Evolutionary conservation across 2,888 invertebrate species (phyloP), one percentile per base, ranked within the genome.

Genomic region (Pyrrhosoma nymphula): DNA sequence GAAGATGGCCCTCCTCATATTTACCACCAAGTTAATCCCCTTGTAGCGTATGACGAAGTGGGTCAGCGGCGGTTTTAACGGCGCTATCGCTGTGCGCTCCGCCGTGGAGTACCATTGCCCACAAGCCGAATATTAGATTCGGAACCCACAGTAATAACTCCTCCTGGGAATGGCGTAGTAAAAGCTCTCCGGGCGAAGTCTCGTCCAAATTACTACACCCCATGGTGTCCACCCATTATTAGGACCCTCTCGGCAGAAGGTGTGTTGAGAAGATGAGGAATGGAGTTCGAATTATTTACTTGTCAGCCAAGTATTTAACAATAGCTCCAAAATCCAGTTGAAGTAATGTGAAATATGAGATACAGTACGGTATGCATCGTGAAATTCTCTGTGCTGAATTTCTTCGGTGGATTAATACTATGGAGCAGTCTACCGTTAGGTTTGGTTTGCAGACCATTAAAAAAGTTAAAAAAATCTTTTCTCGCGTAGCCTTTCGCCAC

Each of bases 41-140:
- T 69, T 47, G 39, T 23, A 93, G 93, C 93, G 69, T 47, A 93
- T 93, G 93, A 93, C 93, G 93, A 93, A 93, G 69, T 93, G 47
- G 39, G 75, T 39, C 56, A 35, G 91, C 26, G 20, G 35, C 26
- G 69, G n/a, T 69, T 63, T 93, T 69, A 63, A 89, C 82, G 82
- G 82, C 35, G 35, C 30, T 82, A 4, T 82, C 14, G 82, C 3
- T 35, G 16, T 35, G 14, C 12, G 16, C 82, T 69, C 18, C 23
- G 82, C 82, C 18, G 60, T 60, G n/a, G 69, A 10, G n/a, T 26
- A n/a, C 75, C 75, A 63, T 63, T 23, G 35, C 30, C 82, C 82
- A 16, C 82, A 3, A 16, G 23, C 35, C 12, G 82, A 82, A 35
- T 82, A 82, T 82, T 82, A 82, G 82, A 82, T 35, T 35, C 82